Evolutionary conservation across 1,140 invertebrate species (phyloP).

Genomic region (Magallana gigas): DNA sequence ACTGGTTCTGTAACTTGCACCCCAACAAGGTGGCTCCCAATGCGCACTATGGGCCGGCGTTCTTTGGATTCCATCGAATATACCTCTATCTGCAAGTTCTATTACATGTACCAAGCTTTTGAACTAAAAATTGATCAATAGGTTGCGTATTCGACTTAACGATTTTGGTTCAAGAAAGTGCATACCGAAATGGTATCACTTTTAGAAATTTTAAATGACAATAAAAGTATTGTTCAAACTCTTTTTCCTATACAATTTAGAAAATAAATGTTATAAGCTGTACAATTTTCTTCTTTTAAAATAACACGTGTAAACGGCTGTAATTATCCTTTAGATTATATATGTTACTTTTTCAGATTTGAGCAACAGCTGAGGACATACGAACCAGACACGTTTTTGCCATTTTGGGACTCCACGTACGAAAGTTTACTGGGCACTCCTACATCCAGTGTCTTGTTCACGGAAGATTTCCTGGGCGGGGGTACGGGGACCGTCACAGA

Average conservation of each 20-base stretch:
- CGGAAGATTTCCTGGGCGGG: slow-evolving; percentile 74
- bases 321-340: too few species aligned
- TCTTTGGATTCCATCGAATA: slow-evolving; percentile 40
- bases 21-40: slow-evolving; percentile 7
- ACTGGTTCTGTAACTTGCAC: slow-evolving; percentile 42
- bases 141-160: too few species aligned
- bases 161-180: too few species aligned
- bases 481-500: slow-evolving; percentile 75
- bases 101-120: background rate
- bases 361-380: slow-evolving; percentile 40
- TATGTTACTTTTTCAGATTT: background rate
- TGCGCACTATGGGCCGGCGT: slow-evolving; percentile 40
- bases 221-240: too few species aligned
- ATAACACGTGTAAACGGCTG: too few species aligned
- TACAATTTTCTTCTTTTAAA: too few species aligned
- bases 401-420: slow-evolving; percentile 77
- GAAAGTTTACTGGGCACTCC: slow-evolving; percentile 72
- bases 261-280: too few species aligned
- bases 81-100: slow-evolving; percentile 40
- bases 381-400: slow-evolving; percentile 68
- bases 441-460: slow-evolving; percentile 75
- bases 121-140: too few species aligned
- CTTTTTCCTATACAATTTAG: too few species aligned
- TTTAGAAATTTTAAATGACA: too few species aligned
- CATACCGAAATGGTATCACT: too few species aligned